Base-by-base conservation (phyloP, 2,797 vertebrate genomes). In the Triplophysa yarkandensis region DNA sequence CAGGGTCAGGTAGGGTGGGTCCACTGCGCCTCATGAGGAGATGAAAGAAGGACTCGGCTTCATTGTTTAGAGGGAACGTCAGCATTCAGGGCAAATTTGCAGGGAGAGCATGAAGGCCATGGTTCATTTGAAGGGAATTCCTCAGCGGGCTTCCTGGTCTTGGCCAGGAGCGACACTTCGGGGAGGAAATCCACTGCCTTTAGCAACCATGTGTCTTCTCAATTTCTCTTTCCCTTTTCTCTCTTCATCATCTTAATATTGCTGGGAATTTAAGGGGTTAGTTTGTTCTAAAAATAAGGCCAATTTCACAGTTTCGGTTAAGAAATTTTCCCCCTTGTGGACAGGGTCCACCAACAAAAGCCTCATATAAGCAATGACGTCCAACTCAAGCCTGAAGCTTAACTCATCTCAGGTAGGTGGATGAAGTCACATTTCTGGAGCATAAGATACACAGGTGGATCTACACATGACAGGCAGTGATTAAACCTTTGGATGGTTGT, bases 111-210 rank as follows among this genome's bases (percentile, higher is more conserved):
- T 43, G 32, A 68, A 81, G 73, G 74, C 74, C 66, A 68, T 34
- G 68, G 65, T 87, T 86, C 83, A 82, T 82, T 83, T 86, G 21
- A 77, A 89, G 89, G 90, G 88, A 89, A 89, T 88, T 88, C 89
- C 89, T 88, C 81, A 82, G 80, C 75, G 44, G 74, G 81, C 71
- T 80, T 23, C 71, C 68, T 81, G 81, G 79, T 64, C 84, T 76
- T 27, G 13, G 74, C n/a, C 80, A 68, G 27, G 50, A 76, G 77
- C 70, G 67, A 50, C 46, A 58, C 64, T 82, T 75, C 83, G 74
- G 73, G 82, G 83, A 85, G 80, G 78, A 82, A 80, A 75, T 77
- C 63, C 68, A 80, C 67, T 30, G 71, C 66, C 48, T 82, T 62
- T 68, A 74, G 65, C 69, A 62, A 73, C 71, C 73, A 52, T 77